phyloP scores from a whole-genome alignment of 2,797 vertebrate species.

The Lepilemur septentrionalis region DNA sequence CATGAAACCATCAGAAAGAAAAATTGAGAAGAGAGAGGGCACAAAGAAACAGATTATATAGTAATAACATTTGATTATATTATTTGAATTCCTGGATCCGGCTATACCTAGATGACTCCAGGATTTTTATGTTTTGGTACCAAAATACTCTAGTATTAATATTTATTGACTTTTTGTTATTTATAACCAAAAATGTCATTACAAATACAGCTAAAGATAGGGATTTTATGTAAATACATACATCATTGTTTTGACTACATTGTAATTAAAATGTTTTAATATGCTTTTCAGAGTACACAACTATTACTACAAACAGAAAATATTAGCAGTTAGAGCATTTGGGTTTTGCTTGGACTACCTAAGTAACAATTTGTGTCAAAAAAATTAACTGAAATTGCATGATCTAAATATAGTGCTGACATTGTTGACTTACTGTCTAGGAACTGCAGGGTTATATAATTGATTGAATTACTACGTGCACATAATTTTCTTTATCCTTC shows the following conservation, averaged over 20 bases:
- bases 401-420: not conserved
- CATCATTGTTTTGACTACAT: not conserved
- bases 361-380: not conserved
- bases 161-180: not conserved
- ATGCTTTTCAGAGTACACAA: not conserved
- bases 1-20: not conserved
- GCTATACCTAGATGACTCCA: not conserved
- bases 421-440: not conserved
- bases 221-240: not conserved
- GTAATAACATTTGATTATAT: not conserved
- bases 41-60: not conserved
- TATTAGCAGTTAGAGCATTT: not conserved
- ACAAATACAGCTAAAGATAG: not conserved
- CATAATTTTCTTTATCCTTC: not conserved
- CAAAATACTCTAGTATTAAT: not conserved
- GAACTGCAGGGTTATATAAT: not conserved
- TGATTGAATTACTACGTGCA: not conserved
- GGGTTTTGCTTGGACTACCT: not conserved
- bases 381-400: not conserved
- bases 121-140: not conserved
- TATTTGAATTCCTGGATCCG: not conserved
- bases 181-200: not conserved
- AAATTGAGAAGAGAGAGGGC: not conserved
- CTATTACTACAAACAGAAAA: not conserved
- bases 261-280: not conserved